phyloP scores from a whole-genome alignment of 2,113 vertebrate genomes.

The Peromyscus leucopus region DNA sequence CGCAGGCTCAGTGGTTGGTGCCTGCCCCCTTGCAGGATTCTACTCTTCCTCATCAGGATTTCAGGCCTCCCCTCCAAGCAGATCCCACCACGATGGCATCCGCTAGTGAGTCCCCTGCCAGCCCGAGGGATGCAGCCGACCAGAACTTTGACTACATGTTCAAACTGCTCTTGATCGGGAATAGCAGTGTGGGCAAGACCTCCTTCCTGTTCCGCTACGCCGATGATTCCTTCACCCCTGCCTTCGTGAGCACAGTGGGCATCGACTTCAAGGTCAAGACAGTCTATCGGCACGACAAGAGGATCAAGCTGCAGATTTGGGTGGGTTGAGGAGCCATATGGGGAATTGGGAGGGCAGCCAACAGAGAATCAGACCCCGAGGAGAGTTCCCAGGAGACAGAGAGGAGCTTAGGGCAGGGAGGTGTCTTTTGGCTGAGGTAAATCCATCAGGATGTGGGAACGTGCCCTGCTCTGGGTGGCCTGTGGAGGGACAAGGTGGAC shows the following conservation, averaged over 20 bases:
- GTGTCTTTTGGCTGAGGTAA: neutral
- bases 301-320: conserved; percentile 97
- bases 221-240: conserved; percentile 94
- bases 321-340: conserved; percentile 75
- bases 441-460: neutral
- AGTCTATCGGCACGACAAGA: conserved; percentile 94
- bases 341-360: neutral
- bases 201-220: conserved; percentile 96
- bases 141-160: conserved; percentile 98
- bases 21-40: neutral
- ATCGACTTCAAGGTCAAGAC: conserved; percentile 98
- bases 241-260: conserved; percentile 95
- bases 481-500: neutral
- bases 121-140: conserved; percentile 92
- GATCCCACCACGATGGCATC: conserved; percentile 89
- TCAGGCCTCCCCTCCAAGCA: neutral
- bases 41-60: neutral
- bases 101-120: conserved; percentile 88
- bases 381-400: neutral
- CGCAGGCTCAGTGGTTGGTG: neutral
- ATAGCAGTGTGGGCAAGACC: conserved; percentile 96
- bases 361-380: neutral
- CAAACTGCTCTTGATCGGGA: conserved; percentile 95
- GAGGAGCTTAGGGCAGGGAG: neutral
- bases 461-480: neutral